These are phyloP conservation scores for Zaprionus taronus DNA, from an alignment of 1,140 invertebrate species.

Conservation along the genomic window DNA sequence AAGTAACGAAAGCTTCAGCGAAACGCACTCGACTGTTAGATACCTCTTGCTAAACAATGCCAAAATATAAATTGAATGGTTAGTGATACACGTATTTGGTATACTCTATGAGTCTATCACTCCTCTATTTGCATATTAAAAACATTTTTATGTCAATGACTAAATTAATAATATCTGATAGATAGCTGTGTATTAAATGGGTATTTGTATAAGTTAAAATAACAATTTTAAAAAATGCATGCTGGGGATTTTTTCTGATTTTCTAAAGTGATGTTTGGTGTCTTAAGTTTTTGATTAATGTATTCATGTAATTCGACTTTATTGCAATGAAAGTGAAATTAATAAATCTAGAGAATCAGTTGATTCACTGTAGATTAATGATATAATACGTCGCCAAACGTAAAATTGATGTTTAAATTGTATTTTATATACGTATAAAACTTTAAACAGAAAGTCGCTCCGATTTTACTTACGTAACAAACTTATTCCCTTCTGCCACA, in stretches of 20 bases:
- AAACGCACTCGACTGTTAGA: background rate
- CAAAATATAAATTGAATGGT: background rate
- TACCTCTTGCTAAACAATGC: background rate
- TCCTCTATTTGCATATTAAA: background rate
- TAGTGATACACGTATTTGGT: background rate
- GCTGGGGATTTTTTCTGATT: background rate
- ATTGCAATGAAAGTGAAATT: background rate
- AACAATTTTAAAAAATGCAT: background rate
- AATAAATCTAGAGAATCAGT: background rate
- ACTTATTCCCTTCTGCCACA: too few species aligned
- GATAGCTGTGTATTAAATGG: background rate
- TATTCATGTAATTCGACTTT: conserved; percentile 10
- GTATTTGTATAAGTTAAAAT: background rate
- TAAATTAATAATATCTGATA: background rate
- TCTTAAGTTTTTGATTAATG: conserved; percentile 37
- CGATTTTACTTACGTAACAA: too few species aligned
- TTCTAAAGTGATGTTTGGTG: background rate
- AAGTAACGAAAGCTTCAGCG: background rate
- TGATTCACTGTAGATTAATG: background rate
- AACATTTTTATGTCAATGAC: background rate
- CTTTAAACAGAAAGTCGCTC: too few species aligned
- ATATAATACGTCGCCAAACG: background rate
- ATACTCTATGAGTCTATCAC: background rate
- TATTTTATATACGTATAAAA: too few species aligned
- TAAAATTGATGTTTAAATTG: background rate